Base-by-base conservation (phyloP, 2,113 vertebrate genomes). In the Murina feae region DNA sequence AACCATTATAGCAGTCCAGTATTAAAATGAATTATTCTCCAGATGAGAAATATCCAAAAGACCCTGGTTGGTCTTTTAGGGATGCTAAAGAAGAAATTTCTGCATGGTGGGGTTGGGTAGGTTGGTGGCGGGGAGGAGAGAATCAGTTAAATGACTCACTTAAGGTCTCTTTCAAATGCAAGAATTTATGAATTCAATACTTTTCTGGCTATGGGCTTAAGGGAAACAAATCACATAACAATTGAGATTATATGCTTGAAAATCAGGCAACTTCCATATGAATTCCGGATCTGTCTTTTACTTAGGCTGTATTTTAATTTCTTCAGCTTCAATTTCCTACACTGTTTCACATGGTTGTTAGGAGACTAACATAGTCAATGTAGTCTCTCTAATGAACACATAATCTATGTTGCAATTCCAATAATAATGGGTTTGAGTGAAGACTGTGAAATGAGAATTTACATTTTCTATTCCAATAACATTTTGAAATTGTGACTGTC, bases 101-200 rank as follows among this genome's bases (percentile, higher is more conserved):
- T 91, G 18, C 47, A 25, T 68, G 80, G 44, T 32, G 17, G 16
- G 20, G 5, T 25, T 17, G 6, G 20, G 44, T 13, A 28, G 25
- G 25, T 28, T 23, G 25, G 21, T 25, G 2, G 20, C 1, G 55
- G 21, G 21, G 53, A 2, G 3, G 9, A 2, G 1, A 42, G 23
- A 35, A 55, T 75, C 58, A 86, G 63, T 71, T 55, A 78, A 89
- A 76, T 78, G 66, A 75, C 12, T 81, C 60, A 72, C 2, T 35
- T 90, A 78, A 86, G 30, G 60, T 75, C 20, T 86, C 47, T 93
- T 93, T 74, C n/a, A 96, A 86, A 76, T 85, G 16, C 39, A 79
- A 76, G 11, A 58, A 17, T 68, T 86, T 66, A 72, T 85, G 30
- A 90, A 51, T 88, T 88, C 65, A 80, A 4, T 87, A 35, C 37